Base-by-base conservation (phyloP, 92 coral and sea anemone species). In the Isaurus tuberculatus region DNA sequence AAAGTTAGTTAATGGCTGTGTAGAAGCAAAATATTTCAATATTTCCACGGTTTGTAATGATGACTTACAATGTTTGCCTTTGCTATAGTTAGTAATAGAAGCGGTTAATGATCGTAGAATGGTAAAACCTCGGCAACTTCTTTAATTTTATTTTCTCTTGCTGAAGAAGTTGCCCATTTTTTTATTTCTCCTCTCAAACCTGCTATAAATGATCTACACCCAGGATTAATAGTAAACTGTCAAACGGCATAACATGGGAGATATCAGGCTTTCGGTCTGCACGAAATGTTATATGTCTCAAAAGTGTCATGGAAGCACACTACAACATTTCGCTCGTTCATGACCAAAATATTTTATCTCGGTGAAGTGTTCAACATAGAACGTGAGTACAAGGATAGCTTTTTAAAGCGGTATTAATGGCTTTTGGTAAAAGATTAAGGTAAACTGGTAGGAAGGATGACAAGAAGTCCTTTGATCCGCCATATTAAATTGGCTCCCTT, bases 301-400 rank as follows among this genome's bases (percentile, higher is more conserved):
- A 71, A 37, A 71, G 55, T 71, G 13, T 32, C 49, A 44, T 34
- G 74, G 74, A 34, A 69, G 48, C 19, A 69, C 51, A 37, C 74
- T 1, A 37, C 29, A 69, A 1, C 55, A 17, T 71, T 71, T 40
- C 57, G 77, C 77, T 71, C 60, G 77, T 37, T 71, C 57, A 71
- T 5, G 77, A 71, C 57, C 77, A 79, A 79, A 83, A 71, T 70
- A 32, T 55, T 83, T 83, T 71, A 49, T 33, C 10, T 30, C 71
- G 32, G 28, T 0, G 34, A 83, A 53, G 22, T 83, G 13, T 27
- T 83, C 33, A 70, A 33, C 70, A 70, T 25, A 51, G 85, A 64
- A 80, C 19, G 29, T 40, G 85, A 65, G 65, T 71, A 65, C 22
- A 65, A 64, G 5, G 74, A 83, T 70, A 0, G 34, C 66, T 22